Percentiles rank a stretch among this genome's conserved stretches.
phyloP scores from a whole-genome alignment of 2,888 invertebrate genomes.

The Perdita meconis region DNA sequence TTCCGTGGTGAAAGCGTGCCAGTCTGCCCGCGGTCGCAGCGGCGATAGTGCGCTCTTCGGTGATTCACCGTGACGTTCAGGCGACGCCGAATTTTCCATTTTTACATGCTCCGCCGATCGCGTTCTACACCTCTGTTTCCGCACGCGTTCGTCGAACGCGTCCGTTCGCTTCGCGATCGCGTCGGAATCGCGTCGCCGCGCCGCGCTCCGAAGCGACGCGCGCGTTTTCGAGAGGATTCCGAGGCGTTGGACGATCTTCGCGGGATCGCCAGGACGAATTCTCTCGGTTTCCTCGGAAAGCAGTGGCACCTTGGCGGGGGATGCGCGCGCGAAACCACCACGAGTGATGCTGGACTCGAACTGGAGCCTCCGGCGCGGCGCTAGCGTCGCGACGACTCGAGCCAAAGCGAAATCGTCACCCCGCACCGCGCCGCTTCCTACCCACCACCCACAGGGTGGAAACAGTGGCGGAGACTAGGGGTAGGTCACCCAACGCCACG shows the following conservation, averaged over 20 bases:
- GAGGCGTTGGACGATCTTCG: conserved; percentile 11
- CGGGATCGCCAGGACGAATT: conserved; percentile 63
- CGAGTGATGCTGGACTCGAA: conserved; percentile 82
- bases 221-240: background rate
- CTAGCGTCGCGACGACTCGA: conserved; percentile 78
- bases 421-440: conserved; percentile 48
- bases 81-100: conserved; percentile 18
- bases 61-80: background rate
- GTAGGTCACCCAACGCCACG: conserved; percentile 36
- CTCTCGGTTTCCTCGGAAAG: conserved; percentile 58
- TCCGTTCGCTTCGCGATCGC: background rate
- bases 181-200: background rate
- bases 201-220: too few relatives aligned
- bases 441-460: conserved; percentile 42
- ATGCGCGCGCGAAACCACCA: conserved; percentile 80
- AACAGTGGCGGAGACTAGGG: conserved; percentile 43
- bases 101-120: conserved; percentile 28
- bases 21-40: too few relatives aligned
- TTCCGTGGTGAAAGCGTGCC: background rate
- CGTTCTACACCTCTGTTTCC: background rate
- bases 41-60: background rate
- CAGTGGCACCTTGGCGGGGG: conserved; percentile 63
- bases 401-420: conserved; percentile 72
- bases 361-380: conserved; percentile 81
- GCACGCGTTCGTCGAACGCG: background rate